Evolutionary conservation across 2,113 vertebrate genomes (phyloP), one percentile per base, ranked within the genome.

Genomic region (Hippoglossus stenolepis): DNA sequence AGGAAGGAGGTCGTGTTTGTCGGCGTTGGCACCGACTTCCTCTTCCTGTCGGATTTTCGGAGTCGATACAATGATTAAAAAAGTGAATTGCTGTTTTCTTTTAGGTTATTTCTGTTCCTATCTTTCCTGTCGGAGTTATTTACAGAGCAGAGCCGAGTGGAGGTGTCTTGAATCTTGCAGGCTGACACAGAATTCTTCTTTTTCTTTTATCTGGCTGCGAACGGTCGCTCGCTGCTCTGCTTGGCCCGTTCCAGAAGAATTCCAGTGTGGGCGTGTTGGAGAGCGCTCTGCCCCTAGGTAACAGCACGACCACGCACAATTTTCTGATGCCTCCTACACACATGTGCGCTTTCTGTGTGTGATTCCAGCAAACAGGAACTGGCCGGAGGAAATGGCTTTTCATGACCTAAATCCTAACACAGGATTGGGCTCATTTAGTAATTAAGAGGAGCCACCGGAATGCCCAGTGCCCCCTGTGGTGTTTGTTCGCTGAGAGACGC

Each of bases 361-460:
- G 86, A 79, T 85, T 90, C 83, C 83, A 85, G 83, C 91, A 90
- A 93, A 93, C 92, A 93, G 92, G 93, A 90, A 86, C 57, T 45
- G 24, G 60, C 70, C 71, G 72, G 74, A 93, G 92, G 90, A 93
- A 93, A 91, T 90, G 62, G 82, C 85, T 89, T 93, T 89, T 90
- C 83, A 85, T 87, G 83, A 94, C 91, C 91, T 85, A 85, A 89
- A 91, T 92, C 82, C 83, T 83, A 91, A 89, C 85, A 86, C 90
- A 89, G 89, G 80, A 93, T 91, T 74, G 84, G 83, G 69, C 90
- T 90, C 85, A 88, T 94, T 91, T 91, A 75, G 90, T 89, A 79
- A 94, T 92, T 93, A 91, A 85, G 79, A 87, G 71, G 80, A 91
- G 85, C 91, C 90, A 68, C 70, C 83, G 85, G 69, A 93, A 89